These are phyloP conservation scores for Pachycephus smyrnensis DNA, from an alignment of 2,888 invertebrate species.

Conservation along the genomic window DNA sequence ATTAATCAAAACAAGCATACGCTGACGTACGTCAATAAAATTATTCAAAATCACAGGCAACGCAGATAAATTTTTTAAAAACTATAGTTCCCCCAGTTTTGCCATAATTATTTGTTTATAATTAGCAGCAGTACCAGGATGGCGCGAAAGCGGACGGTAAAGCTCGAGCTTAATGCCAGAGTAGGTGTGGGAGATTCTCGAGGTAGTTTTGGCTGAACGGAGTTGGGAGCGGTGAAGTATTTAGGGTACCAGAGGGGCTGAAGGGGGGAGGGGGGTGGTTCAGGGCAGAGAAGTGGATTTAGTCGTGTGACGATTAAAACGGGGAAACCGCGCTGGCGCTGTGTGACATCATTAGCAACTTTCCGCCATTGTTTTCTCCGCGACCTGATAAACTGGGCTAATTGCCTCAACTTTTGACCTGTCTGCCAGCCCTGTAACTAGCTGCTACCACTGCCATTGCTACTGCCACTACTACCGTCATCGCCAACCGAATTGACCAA, in stretches of 20 bases:
- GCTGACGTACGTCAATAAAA: background rate
- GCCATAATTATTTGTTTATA: constrained; percentile 46
- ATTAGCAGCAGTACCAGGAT: constrained; percentile 34
- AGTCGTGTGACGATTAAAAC: constrained; percentile 47
- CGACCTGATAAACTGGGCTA: constrained; percentile 55
- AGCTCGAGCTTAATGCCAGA: background rate
- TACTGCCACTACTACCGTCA: constrained; percentile 6
- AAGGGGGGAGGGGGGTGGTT: background rate
- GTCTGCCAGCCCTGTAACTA: constrained; percentile 41
- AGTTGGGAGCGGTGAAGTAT: background rate
- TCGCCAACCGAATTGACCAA: background rate
- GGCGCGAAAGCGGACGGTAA: constrained; percentile 24
- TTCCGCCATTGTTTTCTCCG: constrained; percentile 57
- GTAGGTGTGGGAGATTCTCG: background rate
- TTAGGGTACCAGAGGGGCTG: background rate
- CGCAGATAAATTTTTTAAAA: constrained; percentile 7
- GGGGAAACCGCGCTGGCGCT: constrained; percentile 36
- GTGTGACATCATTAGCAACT: constrained; percentile 58
- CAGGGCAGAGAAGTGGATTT: constrained; percentile 34
- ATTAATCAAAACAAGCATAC: too few relatives aligned
- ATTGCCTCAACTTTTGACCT: constrained; percentile 58
- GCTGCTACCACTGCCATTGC: constrained; percentile 36
- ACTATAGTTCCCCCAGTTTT: constrained; percentile 16
- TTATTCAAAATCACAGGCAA: background rate
- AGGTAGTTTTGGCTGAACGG: background rate